Evolutionary conservation across 37 sponge, comb jelly and placozoan genomes (phyloP).

Genomic region (Aplysina aerophoba): DNA sequence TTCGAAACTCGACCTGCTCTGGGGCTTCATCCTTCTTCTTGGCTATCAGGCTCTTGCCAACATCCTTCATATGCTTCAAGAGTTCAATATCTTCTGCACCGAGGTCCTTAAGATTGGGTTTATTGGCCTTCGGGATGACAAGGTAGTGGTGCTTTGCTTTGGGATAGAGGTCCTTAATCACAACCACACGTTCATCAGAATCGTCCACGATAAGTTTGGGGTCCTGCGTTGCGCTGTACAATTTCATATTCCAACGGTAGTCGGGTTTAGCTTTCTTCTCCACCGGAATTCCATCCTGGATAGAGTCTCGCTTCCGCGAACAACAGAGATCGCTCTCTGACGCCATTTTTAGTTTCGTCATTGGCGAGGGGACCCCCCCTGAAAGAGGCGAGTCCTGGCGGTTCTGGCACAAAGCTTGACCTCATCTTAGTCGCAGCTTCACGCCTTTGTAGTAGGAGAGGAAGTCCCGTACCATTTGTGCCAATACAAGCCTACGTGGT

Average conservation of each 20-base stretch:
- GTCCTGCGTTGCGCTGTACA: slow-evolving; percentile 26
- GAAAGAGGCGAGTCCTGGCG: not conserved
- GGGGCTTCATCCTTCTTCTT: not conserved
- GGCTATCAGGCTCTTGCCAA: not conserved
- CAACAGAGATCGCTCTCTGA: not conserved
- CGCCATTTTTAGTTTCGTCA: not conserved
- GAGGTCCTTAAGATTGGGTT: not conserved
- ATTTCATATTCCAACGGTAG: slow-evolving; percentile 3
- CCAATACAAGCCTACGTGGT: too few species aligned
- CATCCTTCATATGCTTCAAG: slow-evolving; percentile 30
- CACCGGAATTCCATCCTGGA: too few species aligned
- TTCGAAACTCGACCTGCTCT: not conserved
- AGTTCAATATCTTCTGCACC: not conserved
- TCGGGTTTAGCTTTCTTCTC: not conserved
- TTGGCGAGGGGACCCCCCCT: not conserved
- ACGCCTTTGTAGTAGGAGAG: too few species aligned
- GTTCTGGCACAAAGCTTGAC: too few species aligned
- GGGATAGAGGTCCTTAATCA: slow-evolving; percentile 29
- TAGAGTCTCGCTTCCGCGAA: too few species aligned
- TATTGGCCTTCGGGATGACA: not conserved
- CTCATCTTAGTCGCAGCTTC: too few species aligned
- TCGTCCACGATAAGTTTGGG: slow-evolving; percentile 34
- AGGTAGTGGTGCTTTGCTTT: slow-evolving; percentile 9
- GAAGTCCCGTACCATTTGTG: too few species aligned
- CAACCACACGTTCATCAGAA: slow-evolving; percentile 18